phyloP scores from a whole-genome alignment of 2,113 vertebrate species.

The Amazona guildingii region DNA sequence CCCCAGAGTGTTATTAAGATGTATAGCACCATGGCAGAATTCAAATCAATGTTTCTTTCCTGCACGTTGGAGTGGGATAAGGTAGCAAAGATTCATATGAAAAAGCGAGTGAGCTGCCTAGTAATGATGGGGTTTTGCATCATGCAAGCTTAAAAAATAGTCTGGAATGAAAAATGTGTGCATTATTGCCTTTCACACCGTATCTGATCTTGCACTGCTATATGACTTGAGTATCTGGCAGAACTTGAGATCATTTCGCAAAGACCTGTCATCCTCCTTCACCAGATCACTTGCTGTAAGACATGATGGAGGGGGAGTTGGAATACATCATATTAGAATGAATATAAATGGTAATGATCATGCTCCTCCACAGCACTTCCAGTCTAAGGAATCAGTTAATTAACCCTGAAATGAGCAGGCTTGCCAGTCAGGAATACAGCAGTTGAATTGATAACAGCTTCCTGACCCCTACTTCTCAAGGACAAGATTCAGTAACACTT shows the following conservation, averaged over 20 bases:
- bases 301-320: background rate
- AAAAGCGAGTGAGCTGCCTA: background rate
- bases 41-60: background rate
- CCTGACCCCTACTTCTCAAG: background rate
- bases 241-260: background rate
- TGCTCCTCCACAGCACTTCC: background rate
- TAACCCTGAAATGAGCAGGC: background rate
- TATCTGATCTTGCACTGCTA: background rate
- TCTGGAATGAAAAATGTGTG: background rate
- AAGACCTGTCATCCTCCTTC: background rate
- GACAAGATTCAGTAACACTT: background rate
- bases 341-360: background rate
- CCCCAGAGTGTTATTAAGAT: background rate
- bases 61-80: background rate
- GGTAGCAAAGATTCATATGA: background rate
- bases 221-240: background rate
- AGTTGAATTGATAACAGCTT: background rate
- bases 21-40: background rate
- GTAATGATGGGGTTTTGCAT: background rate
- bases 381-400: slow-evolving; percentile 16
- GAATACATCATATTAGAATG: background rate
- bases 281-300: background rate
- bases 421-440: background rate
- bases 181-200: background rate
- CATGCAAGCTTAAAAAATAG: background rate